Conservation (phyloP, 2,113 vertebrate species). For the Vulpes ferrilata region DNA sequence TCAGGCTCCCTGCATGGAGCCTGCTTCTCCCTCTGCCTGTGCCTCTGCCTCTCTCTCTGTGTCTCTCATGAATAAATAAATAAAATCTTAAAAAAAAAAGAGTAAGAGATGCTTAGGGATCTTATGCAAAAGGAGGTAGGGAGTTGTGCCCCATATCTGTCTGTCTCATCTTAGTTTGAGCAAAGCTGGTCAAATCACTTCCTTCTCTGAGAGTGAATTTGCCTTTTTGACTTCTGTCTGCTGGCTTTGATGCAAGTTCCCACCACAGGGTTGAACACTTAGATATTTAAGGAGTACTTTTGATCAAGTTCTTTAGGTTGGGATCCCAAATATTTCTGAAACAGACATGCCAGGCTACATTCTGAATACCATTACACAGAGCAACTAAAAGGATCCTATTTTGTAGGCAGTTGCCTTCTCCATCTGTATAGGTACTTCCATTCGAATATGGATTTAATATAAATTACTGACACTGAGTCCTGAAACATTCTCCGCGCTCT, state of each 20-base stretch:
- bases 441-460: neutral
- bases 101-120: neutral
- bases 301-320: neutral
- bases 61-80: too few species aligned
- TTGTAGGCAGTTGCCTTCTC: neutral
- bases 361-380: neutral
- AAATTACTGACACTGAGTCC: neutral
- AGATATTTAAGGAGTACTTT: neutral
- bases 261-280: neutral
- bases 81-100: neutral
- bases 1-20: too few species aligned
- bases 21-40: too few species aligned
- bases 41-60: too few species aligned
- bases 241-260: neutral
- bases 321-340: neutral
- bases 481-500: neutral
- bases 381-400: neutral
- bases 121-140: neutral
- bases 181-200: neutral
- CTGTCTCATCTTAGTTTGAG: neutral
- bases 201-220: neutral
- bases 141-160: neutral
- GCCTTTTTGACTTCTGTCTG: neutral
- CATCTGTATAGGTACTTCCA: neutral
- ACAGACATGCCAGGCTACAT: neutral